A percentile compares a stretch with the other conserved stretches of the same genome.
Evolutionary conservation across 1,140 invertebrate species (phyloP).

Genomic region (Drosophila insularis): DNA sequence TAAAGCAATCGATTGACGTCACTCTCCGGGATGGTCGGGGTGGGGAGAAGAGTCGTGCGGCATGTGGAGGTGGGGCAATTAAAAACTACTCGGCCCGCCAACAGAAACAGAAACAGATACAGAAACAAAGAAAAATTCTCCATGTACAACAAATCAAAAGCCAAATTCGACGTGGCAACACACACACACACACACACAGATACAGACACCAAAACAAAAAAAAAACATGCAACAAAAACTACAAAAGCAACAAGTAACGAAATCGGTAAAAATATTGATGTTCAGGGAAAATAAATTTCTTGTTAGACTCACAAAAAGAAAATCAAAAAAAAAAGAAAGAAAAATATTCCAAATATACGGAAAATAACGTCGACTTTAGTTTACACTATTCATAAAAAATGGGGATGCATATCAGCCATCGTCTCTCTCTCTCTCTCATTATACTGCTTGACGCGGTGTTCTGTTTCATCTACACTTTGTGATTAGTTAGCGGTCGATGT

Average conservation of each 20-base stretch:
- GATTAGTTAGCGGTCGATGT: no score
- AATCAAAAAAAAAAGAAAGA: background rate
- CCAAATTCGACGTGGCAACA: constrained; percentile 18
- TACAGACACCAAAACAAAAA: background rate
- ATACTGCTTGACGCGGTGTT: no score
- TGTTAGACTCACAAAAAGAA: background rate
- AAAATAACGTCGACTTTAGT: background rate
- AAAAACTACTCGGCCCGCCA: constrained; percentile 72
- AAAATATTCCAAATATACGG: background rate
- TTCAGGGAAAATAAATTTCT: constrained; percentile 16
- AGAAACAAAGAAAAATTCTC: constrained; percentile 34
- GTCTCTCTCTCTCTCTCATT: no score
- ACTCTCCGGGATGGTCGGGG: constrained; percentile 17
- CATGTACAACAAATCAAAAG: constrained; percentile 57
- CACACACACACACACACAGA: background rate
- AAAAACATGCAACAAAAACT: background rate
- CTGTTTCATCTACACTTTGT: no score
- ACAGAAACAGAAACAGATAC: constrained; percentile 37
- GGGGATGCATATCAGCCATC: no score
- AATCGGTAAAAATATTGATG: constrained; percentile 13
- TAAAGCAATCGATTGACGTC: constrained; percentile 62
- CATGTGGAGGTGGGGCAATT: constrained; percentile 42
- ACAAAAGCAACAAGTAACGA: constrained; percentile 16
- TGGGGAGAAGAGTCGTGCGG: background rate
- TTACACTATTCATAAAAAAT: background rate